phyloP scores from a whole-genome alignment of 1,140 invertebrate species.

The Oedothorax gibbosus region DNA sequence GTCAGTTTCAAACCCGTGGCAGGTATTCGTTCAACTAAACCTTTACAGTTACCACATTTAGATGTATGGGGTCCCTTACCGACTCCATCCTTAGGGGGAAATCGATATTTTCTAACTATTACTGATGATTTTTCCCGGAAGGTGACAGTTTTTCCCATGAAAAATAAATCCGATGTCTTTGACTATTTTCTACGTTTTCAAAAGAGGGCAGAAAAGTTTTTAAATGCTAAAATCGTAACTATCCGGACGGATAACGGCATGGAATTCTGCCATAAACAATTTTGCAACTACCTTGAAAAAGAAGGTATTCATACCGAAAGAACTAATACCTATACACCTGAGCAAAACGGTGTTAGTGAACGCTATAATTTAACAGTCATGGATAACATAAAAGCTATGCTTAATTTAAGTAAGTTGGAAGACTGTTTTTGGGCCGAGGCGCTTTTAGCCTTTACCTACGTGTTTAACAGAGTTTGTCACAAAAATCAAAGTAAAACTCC shows the following conservation, averaged over 20 bases:
- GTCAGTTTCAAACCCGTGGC: not conserved
- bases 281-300: conserved; percentile 43
- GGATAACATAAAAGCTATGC: not conserved
- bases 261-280: conserved; percentile 55
- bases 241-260: conserved; percentile 42
- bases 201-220: not conserved
- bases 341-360: conserved; percentile 68
- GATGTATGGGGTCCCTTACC: not conserved
- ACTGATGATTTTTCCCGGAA: not conserved
- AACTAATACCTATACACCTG: conserved; percentile 65
- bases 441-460: not conserved
- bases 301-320: conserved; percentile 60
- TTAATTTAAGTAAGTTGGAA: not conserved
- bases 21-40: not conserved
- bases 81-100: not conserved
- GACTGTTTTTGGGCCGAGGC: conserved; percentile 1
- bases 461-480: not conserved
- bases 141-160: not conserved
- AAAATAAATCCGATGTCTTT: not conserved
- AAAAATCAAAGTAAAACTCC: not conserved
- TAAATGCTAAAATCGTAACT: not conserved
- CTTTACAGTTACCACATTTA: conserved; percentile 1
- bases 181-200: not conserved
- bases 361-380: conserved; percentile 37
- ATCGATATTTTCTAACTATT: not conserved